These are phyloP conservation scores for Rhabdomys pumilio DNA, from an alignment of 2,797 vertebrate species.

Conservation along the genomic window DNA sequence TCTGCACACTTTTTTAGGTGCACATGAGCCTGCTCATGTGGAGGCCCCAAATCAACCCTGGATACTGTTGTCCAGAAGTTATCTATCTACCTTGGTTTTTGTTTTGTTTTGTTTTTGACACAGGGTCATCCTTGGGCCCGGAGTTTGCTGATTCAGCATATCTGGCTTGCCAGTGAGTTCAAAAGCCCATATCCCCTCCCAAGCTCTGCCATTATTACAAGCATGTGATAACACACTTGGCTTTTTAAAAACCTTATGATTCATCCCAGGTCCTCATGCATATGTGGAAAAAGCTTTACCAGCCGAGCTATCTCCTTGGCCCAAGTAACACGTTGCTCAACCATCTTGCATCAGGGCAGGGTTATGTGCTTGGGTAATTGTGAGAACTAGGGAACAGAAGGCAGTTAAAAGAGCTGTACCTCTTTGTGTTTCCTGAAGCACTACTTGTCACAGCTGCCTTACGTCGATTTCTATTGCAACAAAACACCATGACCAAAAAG, in stretches of 20 bases:
- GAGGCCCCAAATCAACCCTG: neutral
- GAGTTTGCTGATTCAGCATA: neutral
- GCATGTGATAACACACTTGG: neutral
- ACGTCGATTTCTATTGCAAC: no score
- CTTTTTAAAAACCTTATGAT: neutral
- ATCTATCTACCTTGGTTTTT: neutral
- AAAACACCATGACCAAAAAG: neutral
- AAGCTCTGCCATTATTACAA: neutral
- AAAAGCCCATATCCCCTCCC: neutral
- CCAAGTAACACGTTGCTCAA: neutral
- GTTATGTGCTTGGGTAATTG: slow-evolving; percentile 34
- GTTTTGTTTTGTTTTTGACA: neutral
- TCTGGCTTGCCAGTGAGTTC: neutral
- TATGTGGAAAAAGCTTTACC: neutral
- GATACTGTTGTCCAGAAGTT: neutral
- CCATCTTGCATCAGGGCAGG: neutral
- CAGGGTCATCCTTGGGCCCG: neutral
- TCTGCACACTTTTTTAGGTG: neutral
- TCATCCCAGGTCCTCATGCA: no score
- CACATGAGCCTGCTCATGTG: neutral
- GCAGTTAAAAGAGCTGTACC: neutral
- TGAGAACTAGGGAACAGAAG: neutral
- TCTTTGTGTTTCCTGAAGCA: neutral
- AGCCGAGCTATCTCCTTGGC: neutral
- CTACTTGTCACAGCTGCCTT: neutral